Evolutionary conservation across 2,888 invertebrate genomes (phyloP), one percentile per base, ranked within the genome.

Genomic region (Chrysolina haemoptera): DNA sequence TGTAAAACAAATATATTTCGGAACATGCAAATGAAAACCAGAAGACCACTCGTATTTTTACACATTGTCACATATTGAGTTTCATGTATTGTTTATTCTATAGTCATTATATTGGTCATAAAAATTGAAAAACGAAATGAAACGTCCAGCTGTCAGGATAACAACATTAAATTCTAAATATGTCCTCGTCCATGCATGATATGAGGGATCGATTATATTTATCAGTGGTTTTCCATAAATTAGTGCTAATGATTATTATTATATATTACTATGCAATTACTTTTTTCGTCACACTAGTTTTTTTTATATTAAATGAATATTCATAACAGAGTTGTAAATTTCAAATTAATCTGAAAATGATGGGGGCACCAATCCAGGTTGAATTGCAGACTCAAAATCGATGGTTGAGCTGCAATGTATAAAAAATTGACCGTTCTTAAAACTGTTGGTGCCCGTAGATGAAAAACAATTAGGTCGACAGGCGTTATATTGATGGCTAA

Each of bases 191-290:
- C 53, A 20, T 27, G 27, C 27, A 14, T 14, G 46, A 35, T 35
- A 35, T 53, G 27, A 9, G 11, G 35, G 22, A 59, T 27, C 35
- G 14, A 59, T 59, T 59, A 59, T 59, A 27, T 59, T 35, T 59
- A 59, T 59, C 35, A 59, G n/a, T 8, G 59, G 35, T 27, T 27
- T 59, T 59, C 4, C 59, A 27, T 59, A 27, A 59, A 59, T 59
- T n/a, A 35, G 6, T 59, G 11, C 35, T 59, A 59, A 59, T 59
- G 59, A 59, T 16, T n/a, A 59, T 59, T n/a, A 12, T 14, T 12
- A 59, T 27, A 14, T 14, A 3, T 16, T 8, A 35, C 8, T 35
- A 35, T 8, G 35, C 59, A 59, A 59, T 59, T 11, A 59, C 8
- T 59, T 59, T 59, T 59, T 59, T 59, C 9, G 10, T 35, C 59